Evolutionary conservation across 1,140 invertebrate species (phyloP), one percentile per base, ranked within the genome.

Genomic region (Oncopodura yosiiana): DNA sequence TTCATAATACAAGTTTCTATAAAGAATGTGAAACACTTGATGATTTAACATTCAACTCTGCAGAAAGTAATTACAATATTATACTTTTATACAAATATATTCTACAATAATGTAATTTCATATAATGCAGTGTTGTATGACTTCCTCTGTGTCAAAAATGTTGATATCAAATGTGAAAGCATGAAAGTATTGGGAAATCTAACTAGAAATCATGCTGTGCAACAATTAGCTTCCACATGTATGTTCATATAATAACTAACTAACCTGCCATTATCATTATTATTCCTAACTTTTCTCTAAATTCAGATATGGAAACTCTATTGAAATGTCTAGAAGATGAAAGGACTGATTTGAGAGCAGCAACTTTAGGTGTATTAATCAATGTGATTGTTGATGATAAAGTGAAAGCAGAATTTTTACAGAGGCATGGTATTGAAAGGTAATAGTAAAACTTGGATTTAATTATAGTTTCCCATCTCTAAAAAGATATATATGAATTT

Each of bases 1-100:
- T 83, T 27, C 83, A 82, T 65, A 83, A 83, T 66, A 68, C 82
- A 46, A 80, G 80, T 0, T 83, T 74, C 67, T 82, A 82, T 65
- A 64, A 60, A 39, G 50, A 64, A 14, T 60, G 53, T 32, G 37
- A 63, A 9, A 64, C 61, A 1, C 65, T 69, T 56, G 61, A 58
- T 18, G 44, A 64, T 8, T 49, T 62, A 2, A 66, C 68, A 16
- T 44, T 70, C 11, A 64, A 69, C 34, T 67, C 70, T 19, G 66
- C 69, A 14, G 66, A 73, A 66, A 66, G 69, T 70, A 64, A 49
- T 42, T 21, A 14, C 11, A 30, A 19, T 4, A 30, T 49, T 37
- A 54, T 32, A 37, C 8, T 37, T 44, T 9, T 36, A 8, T 44
- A 36, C n/a, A 1, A 48, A 18, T 49, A n/a, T 38, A 19, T 52